phyloP scores from a whole-genome alignment of 1,140 invertebrate genomes.

The Dufourea novaeangliae region DNA sequence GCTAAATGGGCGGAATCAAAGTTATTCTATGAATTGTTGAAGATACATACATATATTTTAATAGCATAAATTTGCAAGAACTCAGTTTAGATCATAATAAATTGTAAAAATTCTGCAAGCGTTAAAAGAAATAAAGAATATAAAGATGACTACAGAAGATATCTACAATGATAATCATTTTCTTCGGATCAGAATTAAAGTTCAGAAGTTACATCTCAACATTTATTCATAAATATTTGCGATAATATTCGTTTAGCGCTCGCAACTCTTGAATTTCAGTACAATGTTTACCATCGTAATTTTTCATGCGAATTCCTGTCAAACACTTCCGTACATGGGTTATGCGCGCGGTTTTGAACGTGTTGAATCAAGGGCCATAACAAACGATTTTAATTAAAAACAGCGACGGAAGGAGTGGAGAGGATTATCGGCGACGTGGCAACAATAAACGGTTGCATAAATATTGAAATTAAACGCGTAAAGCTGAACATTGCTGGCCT shows the following conservation, averaged over 20 bases:
- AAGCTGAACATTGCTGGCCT: neutral
- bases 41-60: no score
- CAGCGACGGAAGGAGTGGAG: neutral
- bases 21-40: no score
- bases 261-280: neutral
- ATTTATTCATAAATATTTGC: neutral
- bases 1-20: no score
- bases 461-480: constrained; percentile 20
- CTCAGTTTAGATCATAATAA: no score
- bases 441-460: constrained; percentile 1
- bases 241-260: neutral
- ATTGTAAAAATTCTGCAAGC: no score
- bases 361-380: neutral
- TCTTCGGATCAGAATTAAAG: no score
- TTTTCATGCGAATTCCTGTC: neutral
- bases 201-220: neutral
- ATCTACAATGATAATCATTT: neutral
- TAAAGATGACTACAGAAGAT: no score
- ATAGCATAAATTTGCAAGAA: no score
- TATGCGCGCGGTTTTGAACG: neutral
- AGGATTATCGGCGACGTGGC: neutral
- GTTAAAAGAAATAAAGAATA: no score
- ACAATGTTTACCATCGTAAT: neutral
- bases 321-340: neutral
- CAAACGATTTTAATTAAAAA: constrained; percentile 19